Evolutionary conservation across 2,797 vertebrate genomes (phyloP), one percentile per base, ranked within the genome.

Genomic region (Knipowitschia caucasica): DNA sequence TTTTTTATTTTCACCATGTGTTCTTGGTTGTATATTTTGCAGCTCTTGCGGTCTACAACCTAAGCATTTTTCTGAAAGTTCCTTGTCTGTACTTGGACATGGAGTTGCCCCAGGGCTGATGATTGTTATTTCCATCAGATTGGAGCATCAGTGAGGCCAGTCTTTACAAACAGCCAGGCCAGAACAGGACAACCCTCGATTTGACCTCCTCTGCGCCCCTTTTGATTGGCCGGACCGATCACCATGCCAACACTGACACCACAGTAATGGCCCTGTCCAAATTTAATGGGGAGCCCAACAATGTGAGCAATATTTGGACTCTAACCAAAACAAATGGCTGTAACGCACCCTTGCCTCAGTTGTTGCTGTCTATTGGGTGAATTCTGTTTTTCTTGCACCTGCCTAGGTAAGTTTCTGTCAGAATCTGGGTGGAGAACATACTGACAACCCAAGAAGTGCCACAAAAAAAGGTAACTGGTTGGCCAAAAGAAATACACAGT

Each of bases 131-230:
- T 66, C 69, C 47, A 88, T 89, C 89, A 95, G 94, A 94, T 12
- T 94, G 93, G 93, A 89, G 84, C 87, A 91, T 74, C 83, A 44
- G 50, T 51, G 72, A 70, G 14, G 55, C 51, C 23, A 86, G 86
- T 86, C 90, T 85, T 80, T 88, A 82, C 87, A 92, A 81, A 86
- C 90, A 90, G 75, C 89, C 88, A 67, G 91, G 79, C 86, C 89
- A 86, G 89, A 92, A 74, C 85, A 90, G 91, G 86, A 90, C 92
- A 91, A 93, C 92, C 81, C 90, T 95, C 86, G 93, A 95, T 93
- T 91, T 98, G 86, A 95, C 92, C 67, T 86, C 91, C 83, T 74
- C 91, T 76, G 90, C 82, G 82, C 89, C 92, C 73, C 81, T 91
- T 88, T 89, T 93, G 88, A 86, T 92, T 89, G 93, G 92, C 89